phyloP scores from a whole-genome alignment of 2,888 invertebrate genomes.

The Anodontia alba region DNA sequence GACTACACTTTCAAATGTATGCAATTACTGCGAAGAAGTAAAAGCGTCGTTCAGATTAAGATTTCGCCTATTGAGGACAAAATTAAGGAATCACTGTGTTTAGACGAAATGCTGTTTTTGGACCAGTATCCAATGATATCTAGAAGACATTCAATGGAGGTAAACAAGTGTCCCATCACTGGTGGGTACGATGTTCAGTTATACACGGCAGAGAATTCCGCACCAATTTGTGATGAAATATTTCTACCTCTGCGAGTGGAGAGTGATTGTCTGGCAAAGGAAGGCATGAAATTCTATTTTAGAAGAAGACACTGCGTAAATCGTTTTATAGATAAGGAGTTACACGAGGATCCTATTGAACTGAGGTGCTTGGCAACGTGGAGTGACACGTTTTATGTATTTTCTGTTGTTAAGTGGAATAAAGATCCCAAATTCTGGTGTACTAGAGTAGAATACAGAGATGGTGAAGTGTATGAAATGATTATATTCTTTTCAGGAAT shows the following conservation, averaged over 20 bases:
- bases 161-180: slow-evolving; percentile 41
- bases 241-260: slow-evolving; percentile 59
- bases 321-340: slow-evolving; percentile 32
- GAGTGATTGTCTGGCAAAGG: slow-evolving; percentile 51
- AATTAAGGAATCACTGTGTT: slow-evolving; percentile 36
- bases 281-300: slow-evolving; percentile 60
- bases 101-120: slow-evolving; percentile 44
- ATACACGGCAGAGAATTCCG: slow-evolving; percentile 35
- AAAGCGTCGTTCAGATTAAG: slow-evolving; percentile 55
- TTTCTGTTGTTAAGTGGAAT: slow-evolving; percentile 57
- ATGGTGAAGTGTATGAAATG: slow-evolving; percentile 40
- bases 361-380: slow-evolving; percentile 54
- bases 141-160: slow-evolving; percentile 37
- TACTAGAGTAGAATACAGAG: slow-evolving; percentile 34
- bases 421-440: slow-evolving; percentile 54
- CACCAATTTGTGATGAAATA: slow-evolving; percentile 56
- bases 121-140: slow-evolving; percentile 59
- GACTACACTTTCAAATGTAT: slow-evolving; percentile 44
- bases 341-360: slow-evolving; percentile 35
- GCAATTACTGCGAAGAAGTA: slow-evolving; percentile 48
- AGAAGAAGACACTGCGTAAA: slow-evolving; percentile 50
- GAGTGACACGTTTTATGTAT: slow-evolving; percentile 45
- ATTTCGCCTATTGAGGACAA: slow-evolving; percentile 31
- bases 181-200: slow-evolving; percentile 60
- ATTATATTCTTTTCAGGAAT: slow-evolving; percentile 51